Evolutionary conservation across 2,888 invertebrate species (phyloP).

Genomic region (Cerceris ruficornis): DNA sequence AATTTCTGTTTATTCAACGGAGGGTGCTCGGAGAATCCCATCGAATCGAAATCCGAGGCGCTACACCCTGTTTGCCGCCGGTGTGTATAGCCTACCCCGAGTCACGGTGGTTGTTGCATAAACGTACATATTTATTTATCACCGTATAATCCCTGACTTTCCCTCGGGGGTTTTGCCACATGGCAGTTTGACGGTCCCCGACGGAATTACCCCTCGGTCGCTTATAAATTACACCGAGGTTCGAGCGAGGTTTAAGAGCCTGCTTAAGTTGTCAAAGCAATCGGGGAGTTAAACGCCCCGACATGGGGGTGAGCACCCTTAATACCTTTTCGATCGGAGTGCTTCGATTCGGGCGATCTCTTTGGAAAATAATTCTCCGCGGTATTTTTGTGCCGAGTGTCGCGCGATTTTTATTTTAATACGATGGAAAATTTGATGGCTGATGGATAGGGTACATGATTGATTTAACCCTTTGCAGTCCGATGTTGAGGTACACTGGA

Average conservation of each 20-base stretch:
- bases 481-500: too few relatives aligned
- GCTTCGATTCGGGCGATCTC: constrained; percentile 3
- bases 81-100: constrained; percentile 29
- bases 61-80: constrained; percentile 33
- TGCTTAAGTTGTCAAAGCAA: constrained; percentile 80
- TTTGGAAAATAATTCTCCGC: constrained; percentile 7
- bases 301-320: constrained; percentile 56
- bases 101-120: constrained; percentile 69
- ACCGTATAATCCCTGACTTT: constrained; percentile 80
- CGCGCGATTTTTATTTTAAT: too few relatives aligned
- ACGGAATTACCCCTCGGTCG: constrained; percentile 71
- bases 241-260: constrained; percentile 78
- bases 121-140: constrained; percentile 80
- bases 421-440: too few relatives aligned
- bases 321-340: constrained; percentile 64
- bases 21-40: constrained; percentile 39
- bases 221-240: constrained; percentile 80
- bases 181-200: constrained; percentile 78
- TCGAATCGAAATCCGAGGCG: constrained; percentile 48
- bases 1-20: constrained; percentile 50
- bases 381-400: neutral
- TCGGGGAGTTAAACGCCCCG: constrained; percentile 75
- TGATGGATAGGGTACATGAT: too few relatives aligned
- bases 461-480: too few relatives aligned
- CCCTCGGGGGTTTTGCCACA: constrained; percentile 77